These are phyloP conservation scores for Phania funesta DNA, from an alignment of 2,888 invertebrate genomes.

Conservation along the genomic window DNA sequence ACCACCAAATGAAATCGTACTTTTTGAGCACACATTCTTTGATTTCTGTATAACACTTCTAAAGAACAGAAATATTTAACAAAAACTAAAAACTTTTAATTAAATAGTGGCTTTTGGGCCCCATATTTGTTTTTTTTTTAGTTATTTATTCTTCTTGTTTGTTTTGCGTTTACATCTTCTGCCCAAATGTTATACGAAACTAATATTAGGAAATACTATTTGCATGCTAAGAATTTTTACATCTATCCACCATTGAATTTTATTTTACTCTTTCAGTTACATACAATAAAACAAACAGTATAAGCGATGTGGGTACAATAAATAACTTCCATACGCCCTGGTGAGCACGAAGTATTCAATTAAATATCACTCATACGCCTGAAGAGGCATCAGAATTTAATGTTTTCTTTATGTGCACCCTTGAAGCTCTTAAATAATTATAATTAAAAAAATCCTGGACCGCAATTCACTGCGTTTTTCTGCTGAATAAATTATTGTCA, in stretches of 20 bases:
- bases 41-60: too few relatives aligned
- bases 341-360: constrained; percentile 23
- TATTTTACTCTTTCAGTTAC: background rate
- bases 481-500: background rate
- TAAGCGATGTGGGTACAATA: background rate
- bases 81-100: too few relatives aligned
- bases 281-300: background rate
- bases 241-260: background rate
- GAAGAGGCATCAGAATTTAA: background rate
- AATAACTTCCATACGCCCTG: constrained; percentile 10
- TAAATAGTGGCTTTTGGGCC: too few relatives aligned
- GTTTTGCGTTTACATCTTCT: background rate
- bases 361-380: constrained; percentile 1
- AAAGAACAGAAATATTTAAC: too few relatives aligned
- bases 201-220: background rate
- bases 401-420: background rate
- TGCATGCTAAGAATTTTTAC: background rate
- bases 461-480: too few relatives aligned
- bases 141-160: too few relatives aligned
- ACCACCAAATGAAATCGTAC: too few relatives aligned
- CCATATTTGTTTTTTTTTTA: too few relatives aligned
- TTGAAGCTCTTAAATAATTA: too few relatives aligned
- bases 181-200: background rate
- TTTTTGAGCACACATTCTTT: too few relatives aligned
- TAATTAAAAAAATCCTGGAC: too few relatives aligned